These are phyloP conservation scores for Austrofundulus limnaeus DNA, from an alignment of 2,113 vertebrate species.

Conservation along the genomic window DNA sequence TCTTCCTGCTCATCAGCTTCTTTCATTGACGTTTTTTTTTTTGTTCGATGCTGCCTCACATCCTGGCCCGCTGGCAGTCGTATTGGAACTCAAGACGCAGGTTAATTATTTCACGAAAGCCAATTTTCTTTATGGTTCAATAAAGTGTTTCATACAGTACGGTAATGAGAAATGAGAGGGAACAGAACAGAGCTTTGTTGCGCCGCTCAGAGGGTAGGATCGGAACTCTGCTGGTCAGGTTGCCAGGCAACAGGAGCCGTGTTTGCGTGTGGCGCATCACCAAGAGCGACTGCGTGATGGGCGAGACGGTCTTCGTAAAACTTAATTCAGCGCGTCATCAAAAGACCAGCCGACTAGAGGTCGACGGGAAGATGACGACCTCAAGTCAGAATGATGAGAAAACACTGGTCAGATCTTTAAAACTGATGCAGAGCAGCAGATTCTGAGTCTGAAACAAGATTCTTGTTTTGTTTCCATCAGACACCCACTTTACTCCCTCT, in stretches of 20 bases:
- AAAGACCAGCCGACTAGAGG: not conserved
- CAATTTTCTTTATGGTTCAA: slow-evolving; percentile 55
- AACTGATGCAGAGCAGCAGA: too few relatives aligned
- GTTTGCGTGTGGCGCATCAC: slow-evolving; percentile 64
- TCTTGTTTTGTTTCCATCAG: not conserved
- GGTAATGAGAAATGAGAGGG: slow-evolving; percentile 64
- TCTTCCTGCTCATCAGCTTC: slow-evolving; percentile 33
- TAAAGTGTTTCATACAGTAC: slow-evolving; percentile 53
- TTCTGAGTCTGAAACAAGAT: not conserved
- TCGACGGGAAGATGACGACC: slow-evolving; percentile 20
- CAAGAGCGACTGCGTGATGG: slow-evolving; percentile 48
- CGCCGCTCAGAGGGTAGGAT: slow-evolving; percentile 50
- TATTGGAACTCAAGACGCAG: slow-evolving; percentile 22
- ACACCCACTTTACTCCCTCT: not conserved
- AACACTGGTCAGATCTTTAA: not conserved
- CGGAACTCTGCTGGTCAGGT: slow-evolving; percentile 54
- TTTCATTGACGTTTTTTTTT: slow-evolving; percentile 18
- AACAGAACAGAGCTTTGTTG: slow-evolving; percentile 63
- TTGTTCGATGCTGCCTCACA: slow-evolving; percentile 21
- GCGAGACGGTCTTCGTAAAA: slow-evolving; percentile 33
- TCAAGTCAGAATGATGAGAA: slow-evolving; percentile 23
- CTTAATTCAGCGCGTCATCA: too few relatives aligned
- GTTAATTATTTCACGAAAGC: slow-evolving; percentile 63
- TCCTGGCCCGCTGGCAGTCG: slow-evolving; percentile 32
- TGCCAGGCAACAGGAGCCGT: slow-evolving; percentile 72